phyloP scores from a whole-genome alignment of 2,888 invertebrate species.

The Ectemnius continuus region DNA sequence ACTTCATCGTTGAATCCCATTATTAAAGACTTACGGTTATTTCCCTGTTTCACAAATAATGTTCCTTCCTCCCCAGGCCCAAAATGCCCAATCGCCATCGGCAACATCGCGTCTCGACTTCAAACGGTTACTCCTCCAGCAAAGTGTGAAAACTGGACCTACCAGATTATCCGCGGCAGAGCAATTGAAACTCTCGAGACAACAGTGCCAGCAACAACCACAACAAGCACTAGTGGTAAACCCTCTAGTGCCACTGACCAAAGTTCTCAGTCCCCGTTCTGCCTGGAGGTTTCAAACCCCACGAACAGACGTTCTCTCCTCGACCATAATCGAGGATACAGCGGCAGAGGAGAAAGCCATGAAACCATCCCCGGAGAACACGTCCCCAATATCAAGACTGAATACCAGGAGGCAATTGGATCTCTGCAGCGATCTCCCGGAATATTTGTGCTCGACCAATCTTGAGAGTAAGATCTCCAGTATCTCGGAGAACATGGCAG shows the following conservation, averaged over 20 bases:
- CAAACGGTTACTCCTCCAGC: slow-evolving; percentile 88
- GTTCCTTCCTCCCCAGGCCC: background rate
- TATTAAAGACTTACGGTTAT: background rate
- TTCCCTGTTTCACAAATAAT: slow-evolving; percentile 54
- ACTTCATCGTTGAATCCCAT: background rate
- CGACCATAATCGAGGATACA: slow-evolving; percentile 91
- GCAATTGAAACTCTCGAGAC: slow-evolving; percentile 85
- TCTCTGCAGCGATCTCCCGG: slow-evolving; percentile 44
- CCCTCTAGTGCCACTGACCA: slow-evolving; percentile 74
- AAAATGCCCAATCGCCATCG: slow-evolving; percentile 74
- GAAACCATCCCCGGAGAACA: slow-evolving; percentile 73
- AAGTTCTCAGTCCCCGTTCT: slow-evolving; percentile 85
- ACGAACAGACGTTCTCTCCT: slow-evolving; percentile 90
- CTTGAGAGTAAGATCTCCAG: background rate
- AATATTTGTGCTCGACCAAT: background rate
- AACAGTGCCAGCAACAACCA: slow-evolving; percentile 72
- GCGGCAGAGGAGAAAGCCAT: slow-evolving; percentile 85
- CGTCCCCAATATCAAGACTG: slow-evolving; percentile 59
- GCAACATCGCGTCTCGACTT: slow-evolving; percentile 91
- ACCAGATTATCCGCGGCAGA: slow-evolving; percentile 88
- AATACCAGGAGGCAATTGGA: slow-evolving; percentile 65
- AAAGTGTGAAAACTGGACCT: slow-evolving; percentile 84
- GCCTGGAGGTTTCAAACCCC: slow-evolving; percentile 87
- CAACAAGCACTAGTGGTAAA: slow-evolving; percentile 75
- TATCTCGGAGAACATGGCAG: slow-evolving; percentile 3